Percentiles rank a stretch among this genome's conserved stretches.
These are phyloP conservation scores for Chloroceryle amazona DNA, from an alignment of 2,797 vertebrate species.

Conservation along the genomic window DNA sequence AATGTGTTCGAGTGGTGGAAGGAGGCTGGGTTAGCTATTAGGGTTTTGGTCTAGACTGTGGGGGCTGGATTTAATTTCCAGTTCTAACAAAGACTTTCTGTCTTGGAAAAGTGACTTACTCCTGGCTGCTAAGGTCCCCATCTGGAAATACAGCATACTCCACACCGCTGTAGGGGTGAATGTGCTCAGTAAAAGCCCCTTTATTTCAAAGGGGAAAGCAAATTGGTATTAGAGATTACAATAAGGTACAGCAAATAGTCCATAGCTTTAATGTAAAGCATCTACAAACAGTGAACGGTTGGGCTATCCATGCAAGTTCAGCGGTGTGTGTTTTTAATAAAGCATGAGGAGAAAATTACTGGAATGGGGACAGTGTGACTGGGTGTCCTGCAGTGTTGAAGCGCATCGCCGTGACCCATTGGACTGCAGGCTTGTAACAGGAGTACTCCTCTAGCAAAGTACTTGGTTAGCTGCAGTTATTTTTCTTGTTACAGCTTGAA, in stretches of 20 bases:
- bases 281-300: rapidly evolving
- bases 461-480: background rate
- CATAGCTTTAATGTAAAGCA: background rate
- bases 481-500: background rate
- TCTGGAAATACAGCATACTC: background rate
- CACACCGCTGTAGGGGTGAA: background rate
- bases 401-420: rapidly evolving
- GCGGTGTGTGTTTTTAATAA: background rate
- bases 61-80: background rate
- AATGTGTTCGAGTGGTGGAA: background rate
- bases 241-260: background rate
- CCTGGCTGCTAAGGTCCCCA: background rate
- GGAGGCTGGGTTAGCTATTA: background rate
- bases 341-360: background rate
- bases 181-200: background rate
- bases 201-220: background rate
- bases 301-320: background rate
- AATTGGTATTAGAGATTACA: background rate
- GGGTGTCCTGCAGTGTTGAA: background rate
- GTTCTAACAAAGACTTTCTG: background rate
- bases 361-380: rapidly evolving
- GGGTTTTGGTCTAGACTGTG: background rate
- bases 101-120: background rate
- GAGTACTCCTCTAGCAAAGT: background rate
- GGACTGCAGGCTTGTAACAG: rapidly evolving